phyloP scores from a whole-genome alignment of 2,113 vertebrate genomes.

The Danio rerio region DNA sequence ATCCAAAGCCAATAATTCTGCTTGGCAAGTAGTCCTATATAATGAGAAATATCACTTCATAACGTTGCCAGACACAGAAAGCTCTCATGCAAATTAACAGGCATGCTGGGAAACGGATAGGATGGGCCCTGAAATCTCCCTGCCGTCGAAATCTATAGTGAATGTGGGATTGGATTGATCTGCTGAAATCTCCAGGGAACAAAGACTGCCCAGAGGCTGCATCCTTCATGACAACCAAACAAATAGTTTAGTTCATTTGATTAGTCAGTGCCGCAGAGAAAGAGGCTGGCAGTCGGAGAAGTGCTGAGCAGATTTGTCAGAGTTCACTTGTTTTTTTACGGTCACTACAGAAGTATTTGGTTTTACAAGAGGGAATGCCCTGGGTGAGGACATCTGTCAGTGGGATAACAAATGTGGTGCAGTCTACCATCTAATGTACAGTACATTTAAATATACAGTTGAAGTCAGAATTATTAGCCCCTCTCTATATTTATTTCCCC shows the following conservation, averaged over 20 bases:
- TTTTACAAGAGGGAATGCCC: neutral
- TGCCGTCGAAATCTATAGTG: constrained; percentile 25
- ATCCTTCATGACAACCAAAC: constrained; percentile 27
- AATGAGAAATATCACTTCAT: constrained; percentile 12
- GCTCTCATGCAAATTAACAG: constrained; percentile 49
- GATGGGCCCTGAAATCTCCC: constrained; percentile 38
- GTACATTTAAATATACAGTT: no score
- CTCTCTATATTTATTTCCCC: no score
- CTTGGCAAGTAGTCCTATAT: constrained; percentile 8
- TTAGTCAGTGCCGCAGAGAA: constrained; percentile 4
- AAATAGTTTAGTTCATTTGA: constrained; percentile 38
- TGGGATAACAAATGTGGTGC: neutral
- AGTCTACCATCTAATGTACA: neutral
- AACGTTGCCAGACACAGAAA: constrained; percentile 4
- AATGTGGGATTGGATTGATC: constrained; percentile 32
- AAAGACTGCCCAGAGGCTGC: constrained; percentile 21
- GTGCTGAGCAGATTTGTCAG: constrained; percentile 29
- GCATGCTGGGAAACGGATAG: constrained; percentile 26
- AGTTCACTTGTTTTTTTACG: constrained; percentile 20
- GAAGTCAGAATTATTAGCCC: no score
- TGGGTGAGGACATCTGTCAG: neutral
- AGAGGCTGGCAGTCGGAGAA: constrained; percentile 19
- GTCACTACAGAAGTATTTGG: neutral
- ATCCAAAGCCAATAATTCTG: constrained; percentile 41
- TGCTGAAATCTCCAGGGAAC: constrained; percentile 9